Evolutionary conservation across 2,113 vertebrate species (phyloP).

Genomic region (Tachysurus fulvidraco): DNA sequence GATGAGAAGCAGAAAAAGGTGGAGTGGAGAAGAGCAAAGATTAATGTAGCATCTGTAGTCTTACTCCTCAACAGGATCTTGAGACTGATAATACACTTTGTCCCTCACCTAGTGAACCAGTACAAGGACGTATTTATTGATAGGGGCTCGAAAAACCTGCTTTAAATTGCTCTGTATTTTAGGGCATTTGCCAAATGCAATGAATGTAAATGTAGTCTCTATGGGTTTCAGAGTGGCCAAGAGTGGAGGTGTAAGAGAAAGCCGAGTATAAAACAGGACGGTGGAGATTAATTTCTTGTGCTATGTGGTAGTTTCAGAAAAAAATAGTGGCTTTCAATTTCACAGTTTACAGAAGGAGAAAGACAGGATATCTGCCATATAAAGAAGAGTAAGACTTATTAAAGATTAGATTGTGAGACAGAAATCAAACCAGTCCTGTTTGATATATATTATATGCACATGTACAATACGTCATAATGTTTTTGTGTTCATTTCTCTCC

Average conservation of each 20-base stretch:
- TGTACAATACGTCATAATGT: no score
- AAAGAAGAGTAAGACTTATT: not conserved
- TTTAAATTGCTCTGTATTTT: not conserved
- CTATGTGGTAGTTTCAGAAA: conserved; percentile 26
- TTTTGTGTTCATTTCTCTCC: not conserved
- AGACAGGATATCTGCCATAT: conserved; percentile 4
- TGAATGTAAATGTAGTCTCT: not conserved
- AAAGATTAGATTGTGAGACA: not conserved
- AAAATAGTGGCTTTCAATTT: conserved; percentile 13
- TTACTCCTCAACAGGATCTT: not conserved
- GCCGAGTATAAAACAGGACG: conserved; percentile 9
- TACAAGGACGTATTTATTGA: not conserved
- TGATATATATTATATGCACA: not conserved
- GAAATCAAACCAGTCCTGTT: not conserved
- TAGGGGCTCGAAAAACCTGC: not conserved
- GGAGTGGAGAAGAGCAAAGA: not conserved
- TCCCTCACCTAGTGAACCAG: not conserved
- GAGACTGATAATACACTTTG: not conserved
- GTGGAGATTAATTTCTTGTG: conserved; percentile 28
- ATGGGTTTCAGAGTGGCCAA: conserved; percentile 32
- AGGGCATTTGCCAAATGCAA: not conserved
- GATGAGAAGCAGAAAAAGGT: not conserved
- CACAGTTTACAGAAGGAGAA: not conserved
- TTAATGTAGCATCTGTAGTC: conserved; percentile 32
- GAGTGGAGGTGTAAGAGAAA: not conserved